phyloP scores from a whole-genome alignment of 2,113 vertebrate species.

The Burhinus oedicnemus region DNA sequence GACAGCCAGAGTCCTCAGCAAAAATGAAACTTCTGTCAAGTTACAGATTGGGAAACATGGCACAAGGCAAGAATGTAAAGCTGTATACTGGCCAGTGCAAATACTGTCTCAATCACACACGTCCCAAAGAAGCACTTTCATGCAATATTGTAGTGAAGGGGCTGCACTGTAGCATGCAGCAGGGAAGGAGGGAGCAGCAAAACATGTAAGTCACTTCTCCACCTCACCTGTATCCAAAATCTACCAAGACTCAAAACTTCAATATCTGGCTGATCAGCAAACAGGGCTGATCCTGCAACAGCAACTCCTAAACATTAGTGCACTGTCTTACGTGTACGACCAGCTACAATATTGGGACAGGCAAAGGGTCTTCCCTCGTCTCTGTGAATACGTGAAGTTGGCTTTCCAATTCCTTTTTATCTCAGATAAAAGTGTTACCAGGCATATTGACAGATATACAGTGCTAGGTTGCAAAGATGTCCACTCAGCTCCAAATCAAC shows the following conservation, averaged over 20 bases:
- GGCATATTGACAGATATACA: neutral
- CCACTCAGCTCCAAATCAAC: neutral
- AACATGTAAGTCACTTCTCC: neutral
- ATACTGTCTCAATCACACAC: fast-evolving
- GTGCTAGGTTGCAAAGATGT: neutral
- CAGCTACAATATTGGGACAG: neutral
- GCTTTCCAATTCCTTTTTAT: neutral
- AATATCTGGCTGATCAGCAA: neutral
- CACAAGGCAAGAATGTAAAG: neutral
- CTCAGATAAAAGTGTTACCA: neutral
- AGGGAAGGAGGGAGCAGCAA: neutral
- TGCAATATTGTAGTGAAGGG: neutral
- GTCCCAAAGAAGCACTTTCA: neutral
- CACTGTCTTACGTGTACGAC: fast-evolving
- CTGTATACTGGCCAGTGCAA: neutral
- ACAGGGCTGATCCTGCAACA: neutral
- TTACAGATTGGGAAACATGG: neutral
- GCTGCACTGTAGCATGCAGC: neutral
- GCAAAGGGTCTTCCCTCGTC: neutral
- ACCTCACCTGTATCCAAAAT: neutral
- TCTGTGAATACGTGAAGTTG: fast-evolving
- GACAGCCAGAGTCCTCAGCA: neutral
- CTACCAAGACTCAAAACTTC: neutral
- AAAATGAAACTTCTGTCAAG: neutral
- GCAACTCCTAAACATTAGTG: neutral